Evolutionary conservation across 2,797 vertebrate species (phyloP).

Genomic region (Moxostoma hubbsi): DNA sequence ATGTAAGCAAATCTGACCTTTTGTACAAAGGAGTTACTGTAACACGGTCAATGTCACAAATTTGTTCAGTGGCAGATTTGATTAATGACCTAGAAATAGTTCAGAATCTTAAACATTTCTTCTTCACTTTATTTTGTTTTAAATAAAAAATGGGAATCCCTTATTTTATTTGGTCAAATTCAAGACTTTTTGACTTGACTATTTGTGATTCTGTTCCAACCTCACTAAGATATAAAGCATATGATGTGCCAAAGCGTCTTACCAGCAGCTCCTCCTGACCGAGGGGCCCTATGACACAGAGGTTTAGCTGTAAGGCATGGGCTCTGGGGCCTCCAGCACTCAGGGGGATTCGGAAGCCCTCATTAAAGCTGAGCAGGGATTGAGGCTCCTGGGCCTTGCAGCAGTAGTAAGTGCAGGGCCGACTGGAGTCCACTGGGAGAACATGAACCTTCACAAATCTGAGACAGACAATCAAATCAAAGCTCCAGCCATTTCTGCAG

Average conservation of each 20-base stretch:
- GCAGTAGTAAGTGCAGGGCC: conserved; percentile 89
- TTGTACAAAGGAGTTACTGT: too few relatives aligned
- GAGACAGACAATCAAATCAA: conserved; percentile 2
- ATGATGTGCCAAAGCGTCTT: conserved; percentile 48
- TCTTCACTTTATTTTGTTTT: too few relatives aligned
- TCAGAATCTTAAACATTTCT: too few relatives aligned
- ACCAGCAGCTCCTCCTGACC: conserved; percentile 93
- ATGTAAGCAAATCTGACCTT: too few relatives aligned
- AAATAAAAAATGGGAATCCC: too few relatives aligned
- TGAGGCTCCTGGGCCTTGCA: conserved; percentile 91
- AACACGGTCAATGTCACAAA: too few relatives aligned
- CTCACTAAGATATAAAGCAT: neutral
- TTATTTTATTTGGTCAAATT: too few relatives aligned
- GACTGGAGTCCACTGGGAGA: conserved; percentile 85
- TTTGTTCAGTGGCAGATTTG: too few relatives aligned
- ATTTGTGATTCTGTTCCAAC: neutral
- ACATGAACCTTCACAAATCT: conserved; percentile 94
- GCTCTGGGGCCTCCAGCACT: conserved; percentile 79
- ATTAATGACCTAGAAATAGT: too few relatives aligned
- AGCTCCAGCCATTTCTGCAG: neutral
- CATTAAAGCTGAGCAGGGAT: conserved; percentile 88
- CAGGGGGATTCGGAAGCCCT: conserved; percentile 91
- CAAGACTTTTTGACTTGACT: too few relatives aligned
- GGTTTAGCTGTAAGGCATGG: conserved; percentile 87
- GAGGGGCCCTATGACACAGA: conserved; percentile 87